These are phyloP conservation scores for Morpho helenor DNA, from an alignment of 2,888 invertebrate species.

Conservation along the genomic window DNA sequence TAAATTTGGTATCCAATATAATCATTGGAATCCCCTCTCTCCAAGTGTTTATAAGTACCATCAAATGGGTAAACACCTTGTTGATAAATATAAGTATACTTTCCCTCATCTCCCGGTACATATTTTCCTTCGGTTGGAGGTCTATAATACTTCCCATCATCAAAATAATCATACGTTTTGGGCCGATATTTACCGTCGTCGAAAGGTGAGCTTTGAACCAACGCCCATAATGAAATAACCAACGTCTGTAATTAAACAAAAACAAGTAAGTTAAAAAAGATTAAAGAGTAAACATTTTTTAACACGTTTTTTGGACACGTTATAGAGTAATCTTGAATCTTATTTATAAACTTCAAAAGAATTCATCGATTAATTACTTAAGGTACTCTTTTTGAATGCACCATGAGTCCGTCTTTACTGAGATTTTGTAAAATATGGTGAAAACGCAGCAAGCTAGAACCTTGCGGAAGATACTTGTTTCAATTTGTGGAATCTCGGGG, in stretches of 20 bases:
- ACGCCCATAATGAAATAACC: conserved; percentile 40
- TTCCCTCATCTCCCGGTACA: conserved; percentile 56
- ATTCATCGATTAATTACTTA: too few relatives aligned
- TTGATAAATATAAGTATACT: conserved; percentile 35
- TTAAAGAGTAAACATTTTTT: conserved; percentile 11
- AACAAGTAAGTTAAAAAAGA: conserved; percentile 9
- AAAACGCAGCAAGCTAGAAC: too few relatives aligned
- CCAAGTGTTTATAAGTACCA: conserved; percentile 34
- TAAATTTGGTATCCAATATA: conserved; percentile 57
- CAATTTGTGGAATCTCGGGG: too few relatives aligned
- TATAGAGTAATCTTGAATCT: too few relatives aligned
- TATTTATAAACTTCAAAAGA: too few relatives aligned
- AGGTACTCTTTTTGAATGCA: too few relatives aligned
- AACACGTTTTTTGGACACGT: not conserved
- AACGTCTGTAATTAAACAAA: conserved; percentile 44
- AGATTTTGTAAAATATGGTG: too few relatives aligned
- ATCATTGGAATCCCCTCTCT: conserved; percentile 38
- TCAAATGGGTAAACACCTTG: conserved; percentile 33
- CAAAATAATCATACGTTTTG: conserved; percentile 45
- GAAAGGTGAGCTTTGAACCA: conserved; percentile 46
- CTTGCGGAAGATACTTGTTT: too few relatives aligned
- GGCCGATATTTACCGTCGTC: conserved; percentile 56
- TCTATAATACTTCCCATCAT: conserved; percentile 67
- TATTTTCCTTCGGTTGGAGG: conserved; percentile 73
- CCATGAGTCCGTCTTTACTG: too few relatives aligned